A percentile compares a stretch with the other conserved stretches of the same genome.
phyloP scores from a whole-genome alignment of 2,797 vertebrate genomes.

The Syngnathus acus region DNA sequence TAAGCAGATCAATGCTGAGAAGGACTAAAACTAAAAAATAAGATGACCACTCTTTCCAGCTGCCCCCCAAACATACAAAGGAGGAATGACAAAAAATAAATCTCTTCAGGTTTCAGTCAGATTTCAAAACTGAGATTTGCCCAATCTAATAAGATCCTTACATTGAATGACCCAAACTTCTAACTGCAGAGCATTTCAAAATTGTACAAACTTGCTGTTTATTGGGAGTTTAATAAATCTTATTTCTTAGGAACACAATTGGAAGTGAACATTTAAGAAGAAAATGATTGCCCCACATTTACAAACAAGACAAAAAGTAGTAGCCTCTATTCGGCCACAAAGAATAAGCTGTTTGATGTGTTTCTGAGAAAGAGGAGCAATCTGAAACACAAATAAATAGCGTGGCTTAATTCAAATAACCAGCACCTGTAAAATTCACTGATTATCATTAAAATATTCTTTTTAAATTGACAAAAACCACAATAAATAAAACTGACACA shows the following conservation, averaged over 20 bases:
- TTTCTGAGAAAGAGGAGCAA: background rate
- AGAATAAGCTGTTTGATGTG: background rate
- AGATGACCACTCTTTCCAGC: slow-evolving; percentile 49
- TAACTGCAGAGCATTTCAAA: slow-evolving; percentile 39
- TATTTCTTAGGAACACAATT: background rate
- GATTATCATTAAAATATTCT: background rate
- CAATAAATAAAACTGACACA: background rate
- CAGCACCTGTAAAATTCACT: background rate
- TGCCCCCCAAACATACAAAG: slow-evolving; percentile 32
- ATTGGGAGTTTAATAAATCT: slow-evolving; percentile 5
- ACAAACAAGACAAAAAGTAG: slow-evolving; percentile 29
- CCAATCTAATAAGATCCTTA: slow-evolving; percentile 38
- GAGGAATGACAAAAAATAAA: slow-evolving; percentile 50
- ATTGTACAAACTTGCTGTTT: slow-evolving; percentile 15
- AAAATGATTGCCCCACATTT: slow-evolving; percentile 54
- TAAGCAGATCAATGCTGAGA: slow-evolving; percentile 80
- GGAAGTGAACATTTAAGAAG: slow-evolving; percentile 35
- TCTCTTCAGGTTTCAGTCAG: slow-evolving; percentile 50
- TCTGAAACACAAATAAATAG: slow-evolving; percentile 1
- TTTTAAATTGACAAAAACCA: background rate
- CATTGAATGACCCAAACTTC: slow-evolving; percentile 42
- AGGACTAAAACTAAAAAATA: slow-evolving; percentile 59
- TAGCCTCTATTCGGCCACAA: slow-evolving; percentile 15
- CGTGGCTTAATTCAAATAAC: background rate
- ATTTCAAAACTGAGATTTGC: slow-evolving; percentile 26